These are phyloP conservation scores for Siderastrea siderea DNA, from an alignment of 92 coral and sea anemone genomes.

Conservation along the genomic window DNA sequence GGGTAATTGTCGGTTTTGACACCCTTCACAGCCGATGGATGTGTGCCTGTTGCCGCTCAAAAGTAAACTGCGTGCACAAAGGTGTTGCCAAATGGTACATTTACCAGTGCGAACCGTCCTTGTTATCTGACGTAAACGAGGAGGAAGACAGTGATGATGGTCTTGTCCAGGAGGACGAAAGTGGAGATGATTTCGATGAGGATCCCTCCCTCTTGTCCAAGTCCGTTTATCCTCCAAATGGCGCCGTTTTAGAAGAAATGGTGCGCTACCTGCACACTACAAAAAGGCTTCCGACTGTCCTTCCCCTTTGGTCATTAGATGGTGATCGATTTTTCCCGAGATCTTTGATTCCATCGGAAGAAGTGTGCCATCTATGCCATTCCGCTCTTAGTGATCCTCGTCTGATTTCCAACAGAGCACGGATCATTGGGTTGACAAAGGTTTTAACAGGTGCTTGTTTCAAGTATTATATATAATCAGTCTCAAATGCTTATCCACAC, in stretches of 20 bases:
- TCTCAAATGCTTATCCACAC: neutral
- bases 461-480: neutral
- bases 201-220: neutral
- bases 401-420: conserved; percentile 13
- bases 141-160: neutral
- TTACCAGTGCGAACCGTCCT: conserved; percentile 18
- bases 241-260: neutral
- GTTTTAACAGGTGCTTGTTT: conserved; percentile 15
- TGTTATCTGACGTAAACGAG: conserved; percentile 20
- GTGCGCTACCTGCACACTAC: neutral
- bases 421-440: conserved; percentile 27
- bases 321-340: neutral
- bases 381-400: neutral
- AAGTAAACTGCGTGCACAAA: conserved; percentile 42
- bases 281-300: conserved; percentile 2
- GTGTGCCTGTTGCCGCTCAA: conserved; percentile 35
- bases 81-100: conserved; percentile 21
- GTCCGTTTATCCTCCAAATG: neutral
- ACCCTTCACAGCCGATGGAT: neutral
- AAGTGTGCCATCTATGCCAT: neutral
- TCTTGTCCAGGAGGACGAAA: neutral
- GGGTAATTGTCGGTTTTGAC: conserved; percentile 35
- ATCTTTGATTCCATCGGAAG: neutral
- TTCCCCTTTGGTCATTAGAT: neutral
- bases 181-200: neutral